Evolutionary conservation across 2,797 vertebrate genomes (phyloP), one percentile per base, ranked within the genome.

Genomic region (Esox masquinongy): DNA sequence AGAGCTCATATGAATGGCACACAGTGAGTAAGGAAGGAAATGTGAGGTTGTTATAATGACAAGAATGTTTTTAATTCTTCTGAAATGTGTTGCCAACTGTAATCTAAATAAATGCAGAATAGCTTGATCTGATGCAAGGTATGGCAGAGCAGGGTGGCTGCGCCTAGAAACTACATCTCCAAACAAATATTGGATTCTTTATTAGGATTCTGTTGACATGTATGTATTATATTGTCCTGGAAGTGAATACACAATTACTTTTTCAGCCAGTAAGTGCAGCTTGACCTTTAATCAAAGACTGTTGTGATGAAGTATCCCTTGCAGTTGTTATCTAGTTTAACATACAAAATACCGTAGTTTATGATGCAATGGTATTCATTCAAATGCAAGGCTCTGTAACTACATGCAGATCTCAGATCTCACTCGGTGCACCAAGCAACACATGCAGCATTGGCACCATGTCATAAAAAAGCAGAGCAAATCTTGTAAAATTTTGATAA

Each of bases 391-490:
- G 83, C 72, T 75, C 61, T 17, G 59, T 19, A 63, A 78, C 56
- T 51, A 22, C 92, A 92, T 93, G 91, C 90, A 90, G n/a, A 81
- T 50, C 83, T 71, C 68, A 73, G 29, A 79, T 68, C 36, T 39
- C n/a, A 26, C 70, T 87, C 17, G 91, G 79, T 87, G 88, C 82
- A 87, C 80, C 89, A 89, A 82, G 87, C 90, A 88, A 77, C 74
- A 66, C 91, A 93, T 92, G 92, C 92, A 90, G 79, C 81, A 80
- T 77, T 72, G 63, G 84, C 77, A 74, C 68, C 66, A 26, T 74
- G 70, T 43, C 14, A 69, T 39, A n/a, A 17, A 53, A 17, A 79
- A 22, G n/a, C 24, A 24, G 7, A 59, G 9, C 9, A 53, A 2
- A 53, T n/a, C 6, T 19, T 53, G 51, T 17, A n/a, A 19, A 19